Conservation (phyloP, 2,888 invertebrate species). For the Mantis religiosa region DNA sequence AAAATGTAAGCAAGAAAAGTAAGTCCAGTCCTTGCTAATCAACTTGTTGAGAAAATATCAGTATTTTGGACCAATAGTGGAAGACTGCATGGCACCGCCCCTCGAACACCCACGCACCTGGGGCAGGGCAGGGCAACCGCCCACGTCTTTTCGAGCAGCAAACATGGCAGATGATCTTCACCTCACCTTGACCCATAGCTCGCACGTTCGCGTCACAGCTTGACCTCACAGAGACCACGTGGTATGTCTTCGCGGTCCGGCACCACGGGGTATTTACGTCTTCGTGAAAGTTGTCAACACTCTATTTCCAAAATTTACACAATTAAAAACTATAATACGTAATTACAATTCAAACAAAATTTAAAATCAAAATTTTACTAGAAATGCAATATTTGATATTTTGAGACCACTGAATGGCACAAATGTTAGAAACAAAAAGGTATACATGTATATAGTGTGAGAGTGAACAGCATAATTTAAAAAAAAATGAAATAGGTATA, state of each 20-base stretch:
- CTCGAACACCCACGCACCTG: background rate
- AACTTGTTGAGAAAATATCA: background rate
- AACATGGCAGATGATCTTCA: slow-evolving; percentile 4
- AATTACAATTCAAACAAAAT: too few relatives aligned
- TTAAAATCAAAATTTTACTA: too few relatives aligned
- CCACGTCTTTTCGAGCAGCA: background rate
- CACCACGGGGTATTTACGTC: too few relatives aligned
- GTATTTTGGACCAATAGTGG: background rate
- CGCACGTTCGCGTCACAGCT: background rate
- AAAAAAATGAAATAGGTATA: too few relatives aligned
- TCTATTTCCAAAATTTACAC: too few relatives aligned
- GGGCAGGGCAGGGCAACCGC: background rate
- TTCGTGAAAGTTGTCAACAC: too few relatives aligned
- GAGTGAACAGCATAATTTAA: too few relatives aligned
- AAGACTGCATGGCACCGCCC: background rate
- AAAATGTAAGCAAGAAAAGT: background rate
- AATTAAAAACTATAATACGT: too few relatives aligned
- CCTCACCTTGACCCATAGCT: slow-evolving; percentile 8
- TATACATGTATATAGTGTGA: too few relatives aligned
- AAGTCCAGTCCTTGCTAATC: background rate
- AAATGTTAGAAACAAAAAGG: too few relatives aligned
- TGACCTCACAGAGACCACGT: background rate
- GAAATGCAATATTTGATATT: too few relatives aligned
- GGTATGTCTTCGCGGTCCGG: background rate
- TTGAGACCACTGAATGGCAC: too few relatives aligned